These are phyloP conservation scores for Thereva nobilitata DNA, from an alignment of 2,888 invertebrate genomes.

Conservation along the genomic window DNA sequence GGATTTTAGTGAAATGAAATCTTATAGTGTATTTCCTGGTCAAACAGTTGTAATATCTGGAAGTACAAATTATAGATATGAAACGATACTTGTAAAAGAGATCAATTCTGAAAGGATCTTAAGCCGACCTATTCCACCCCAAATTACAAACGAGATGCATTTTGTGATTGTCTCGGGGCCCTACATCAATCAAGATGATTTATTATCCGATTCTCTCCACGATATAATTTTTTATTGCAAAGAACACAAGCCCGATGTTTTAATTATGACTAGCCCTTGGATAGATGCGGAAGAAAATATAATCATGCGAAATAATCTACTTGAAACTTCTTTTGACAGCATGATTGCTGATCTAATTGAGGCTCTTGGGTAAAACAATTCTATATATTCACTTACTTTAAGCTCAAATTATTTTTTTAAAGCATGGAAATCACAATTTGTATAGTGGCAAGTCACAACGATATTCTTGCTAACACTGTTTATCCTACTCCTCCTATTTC, in stretches of 20 bases:
- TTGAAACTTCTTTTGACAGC: constrained; percentile 74
- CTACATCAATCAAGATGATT: constrained; percentile 75
- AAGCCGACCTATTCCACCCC: constrained; percentile 57
- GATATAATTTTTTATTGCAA: constrained; percentile 73
- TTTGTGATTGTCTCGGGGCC: constrained; percentile 83
- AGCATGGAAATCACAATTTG: constrained; percentile 72
- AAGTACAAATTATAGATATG: constrained; percentile 68
- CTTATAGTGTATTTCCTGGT: constrained; percentile 55
- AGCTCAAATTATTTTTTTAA: constrained; percentile 47
- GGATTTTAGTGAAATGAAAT: constrained; percentile 60
- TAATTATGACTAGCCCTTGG: constrained; percentile 85
- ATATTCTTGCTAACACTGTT: constrained; percentile 76
- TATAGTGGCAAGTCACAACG: constrained; percentile 75
- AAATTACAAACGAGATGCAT: constrained; percentile 63
- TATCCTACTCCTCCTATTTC: constrained; percentile 82
- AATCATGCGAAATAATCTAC: constrained; percentile 66
- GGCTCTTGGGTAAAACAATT: constrained; percentile 63
- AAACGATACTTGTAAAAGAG: constrained; percentile 68
- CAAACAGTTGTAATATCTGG: constrained; percentile 71
- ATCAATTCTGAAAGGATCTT: constrained; percentile 64
- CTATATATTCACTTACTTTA: constrained; percentile 35
- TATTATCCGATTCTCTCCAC: constrained; percentile 79
- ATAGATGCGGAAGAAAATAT: constrained; percentile 71
- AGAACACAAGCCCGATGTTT: constrained; percentile 74
- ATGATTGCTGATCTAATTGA: constrained; percentile 69